A percentile compares a stretch with the other conserved stretches of the same genome.
phyloP scores from a whole-genome alignment of 2,888 invertebrate genomes.

The Gymnosoma rotundatum region DNA sequence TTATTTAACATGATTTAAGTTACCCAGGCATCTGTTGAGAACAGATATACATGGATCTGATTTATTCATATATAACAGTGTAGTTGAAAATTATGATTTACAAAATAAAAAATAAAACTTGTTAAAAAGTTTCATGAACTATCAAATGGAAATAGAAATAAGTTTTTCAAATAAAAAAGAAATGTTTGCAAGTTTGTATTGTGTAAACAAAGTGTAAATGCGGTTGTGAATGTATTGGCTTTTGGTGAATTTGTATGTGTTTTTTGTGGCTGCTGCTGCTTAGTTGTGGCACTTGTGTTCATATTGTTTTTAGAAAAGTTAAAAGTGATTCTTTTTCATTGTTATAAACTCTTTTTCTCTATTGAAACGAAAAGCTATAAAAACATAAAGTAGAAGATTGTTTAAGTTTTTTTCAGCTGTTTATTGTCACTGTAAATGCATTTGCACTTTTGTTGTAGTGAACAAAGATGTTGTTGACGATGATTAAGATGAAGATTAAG shows the following conservation, averaged over 20 bases:
- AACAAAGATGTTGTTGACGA: slow-evolving; percentile 46
- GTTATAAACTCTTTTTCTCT: slow-evolving; percentile 17
- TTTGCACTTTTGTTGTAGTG: slow-evolving; percentile 43
- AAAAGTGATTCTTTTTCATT: slow-evolving; percentile 33
- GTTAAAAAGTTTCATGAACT: slow-evolving; percentile 24
- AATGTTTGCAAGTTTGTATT: slow-evolving; percentile 21
- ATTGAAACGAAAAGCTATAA: slow-evolving; percentile 42
- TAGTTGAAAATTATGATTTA: too few species aligned
- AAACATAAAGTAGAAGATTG: slow-evolving; percentile 6
- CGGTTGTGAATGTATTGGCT: slow-evolving; percentile 18
- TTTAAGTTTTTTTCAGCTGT: slow-evolving; percentile 29
- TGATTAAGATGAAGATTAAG: slow-evolving; percentile 35
- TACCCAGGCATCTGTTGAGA: too few species aligned
- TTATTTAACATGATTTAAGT: too few species aligned
- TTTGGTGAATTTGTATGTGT: slow-evolving; percentile 1
- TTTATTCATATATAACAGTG: too few species aligned
- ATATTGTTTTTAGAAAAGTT: slow-evolving; percentile 52
- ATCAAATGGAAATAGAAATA: slow-evolving; percentile 17
- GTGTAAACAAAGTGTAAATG: slow-evolving; percentile 40
- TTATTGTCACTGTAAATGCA: slow-evolving; percentile 50
- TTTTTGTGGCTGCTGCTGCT: slow-evolving; percentile 21
- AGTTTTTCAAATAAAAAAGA: slow-evolving; percentile 3
- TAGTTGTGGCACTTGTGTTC: slow-evolving; percentile 34
- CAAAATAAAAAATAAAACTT: background rate
- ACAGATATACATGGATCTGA: too few species aligned